Conservation (phyloP, 2,113 vertebrate species). For the Zosterops lateralis region DNA sequence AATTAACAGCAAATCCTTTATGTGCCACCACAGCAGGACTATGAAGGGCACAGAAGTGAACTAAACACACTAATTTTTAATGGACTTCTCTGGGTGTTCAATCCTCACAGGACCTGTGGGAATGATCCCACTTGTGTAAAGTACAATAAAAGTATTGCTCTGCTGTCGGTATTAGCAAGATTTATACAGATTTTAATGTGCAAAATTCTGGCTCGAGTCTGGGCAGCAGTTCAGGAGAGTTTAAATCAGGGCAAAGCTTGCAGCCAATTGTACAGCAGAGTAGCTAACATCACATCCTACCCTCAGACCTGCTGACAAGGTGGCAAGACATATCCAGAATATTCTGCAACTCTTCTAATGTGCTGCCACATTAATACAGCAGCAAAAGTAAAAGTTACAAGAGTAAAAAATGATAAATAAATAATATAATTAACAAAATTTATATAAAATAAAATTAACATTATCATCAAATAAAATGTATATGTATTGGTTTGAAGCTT, state of each 20-base stretch:
- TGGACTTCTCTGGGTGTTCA: neutral
- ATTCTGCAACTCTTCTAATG: neutral
- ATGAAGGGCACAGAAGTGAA: neutral
- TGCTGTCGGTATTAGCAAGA: neutral
- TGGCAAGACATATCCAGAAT: accelerated
- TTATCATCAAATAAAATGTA: neutral
- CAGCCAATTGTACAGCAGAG: too few species aligned
- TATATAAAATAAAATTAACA: neutral
- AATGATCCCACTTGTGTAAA: neutral
- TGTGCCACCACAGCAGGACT: neutral
- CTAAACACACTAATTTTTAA: neutral
- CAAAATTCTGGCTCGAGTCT: neutral
- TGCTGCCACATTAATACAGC: neutral
- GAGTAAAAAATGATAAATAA: too few species aligned
- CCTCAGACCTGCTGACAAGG: neutral
- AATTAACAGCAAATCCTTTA: neutral
- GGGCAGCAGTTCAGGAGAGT: neutral
- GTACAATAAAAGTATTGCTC: neutral
- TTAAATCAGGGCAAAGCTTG: neutral
- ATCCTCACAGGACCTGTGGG: neutral
- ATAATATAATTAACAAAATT: too few species aligned
- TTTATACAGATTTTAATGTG: neutral
- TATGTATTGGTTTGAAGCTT: neutral
- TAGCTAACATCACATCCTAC: neutral
- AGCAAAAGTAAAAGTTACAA: too few species aligned